Evolutionary conservation across 2,113 vertebrate genomes (phyloP), one percentile per base, ranked within the genome.

Genomic region (Melanerpes formicivorus): DNA sequence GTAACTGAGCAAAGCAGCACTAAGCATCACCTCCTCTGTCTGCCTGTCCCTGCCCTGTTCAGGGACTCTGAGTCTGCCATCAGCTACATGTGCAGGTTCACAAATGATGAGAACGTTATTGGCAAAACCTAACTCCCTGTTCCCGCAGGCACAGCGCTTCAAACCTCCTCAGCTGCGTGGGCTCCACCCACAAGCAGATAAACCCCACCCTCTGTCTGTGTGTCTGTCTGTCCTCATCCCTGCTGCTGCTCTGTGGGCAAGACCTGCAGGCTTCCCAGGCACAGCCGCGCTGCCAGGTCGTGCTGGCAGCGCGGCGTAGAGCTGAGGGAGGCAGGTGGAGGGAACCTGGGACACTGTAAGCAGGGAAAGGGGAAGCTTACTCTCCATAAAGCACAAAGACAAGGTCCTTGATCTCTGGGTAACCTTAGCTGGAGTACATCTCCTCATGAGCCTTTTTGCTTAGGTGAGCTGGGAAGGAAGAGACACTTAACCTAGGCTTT

Each of bases 101-200:
- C 75, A 88, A 78, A 84, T 18, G n/a, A 54, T 54, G 90, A 96
- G 95, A 69, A 86, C 75, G 81, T 79, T 54, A 63, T 90, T n/a
- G 50, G 77, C 59, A 71, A 50, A 56, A 66, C 63, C 48, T 17
- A 29, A 71, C 59, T 9, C 29, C 82, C 52, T 55, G 59, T 55
- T 88, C 87, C 69, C 65, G 70, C 79, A 32, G 80, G 72, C 84
- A 72, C 91, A 87, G 4, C 66, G 2, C 79, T 90, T 81, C 1
- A 55, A n/a, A 62, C 29, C 72, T 2, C 14, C 0, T 40, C 3
- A 22, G 77, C 18, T n/a, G 14, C 0, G 1, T 12, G 2, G 6
- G 91, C 16, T 18, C 55, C 65, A 18, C 18, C 60, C 0, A 1
- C 26, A 3, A 5, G 29, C 0, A 13, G 29, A 34, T 34, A 34